A percentile compares a stretch with the other conserved stretches of the same genome.
phyloP scores from a whole-genome alignment of 1,140 invertebrate species.

The Calephelis nemesis region DNA sequence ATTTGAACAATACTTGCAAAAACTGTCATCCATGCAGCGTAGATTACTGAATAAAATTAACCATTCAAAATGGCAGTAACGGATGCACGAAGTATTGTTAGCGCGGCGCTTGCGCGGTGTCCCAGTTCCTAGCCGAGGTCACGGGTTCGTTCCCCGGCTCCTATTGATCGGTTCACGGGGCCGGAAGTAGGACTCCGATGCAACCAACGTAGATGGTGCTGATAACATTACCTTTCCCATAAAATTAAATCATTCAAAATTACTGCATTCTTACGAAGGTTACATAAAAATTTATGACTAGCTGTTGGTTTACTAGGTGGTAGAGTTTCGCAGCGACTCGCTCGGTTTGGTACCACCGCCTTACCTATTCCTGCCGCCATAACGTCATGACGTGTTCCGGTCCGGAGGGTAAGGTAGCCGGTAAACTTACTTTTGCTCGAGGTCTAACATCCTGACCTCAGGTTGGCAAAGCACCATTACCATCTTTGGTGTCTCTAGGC shows the following conservation, averaged over 20 bases:
- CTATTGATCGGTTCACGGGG: slow-evolving; percentile 68
- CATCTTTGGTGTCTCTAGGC: no score
- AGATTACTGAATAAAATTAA: slow-evolving; percentile 48
- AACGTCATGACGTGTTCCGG: no score
- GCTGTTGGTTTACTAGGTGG: no score
- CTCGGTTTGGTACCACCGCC: no score
- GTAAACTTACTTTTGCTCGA: no score
- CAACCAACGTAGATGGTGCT: slow-evolving; percentile 50
- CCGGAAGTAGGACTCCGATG: slow-evolving; percentile 64
- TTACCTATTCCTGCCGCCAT: no score
- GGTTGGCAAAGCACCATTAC: no score
- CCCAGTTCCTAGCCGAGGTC: slow-evolving; percentile 69
- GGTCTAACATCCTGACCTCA: no score
- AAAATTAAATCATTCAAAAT: not conserved
- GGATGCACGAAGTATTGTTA: slow-evolving; percentile 52
- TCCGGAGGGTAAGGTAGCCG: no score
- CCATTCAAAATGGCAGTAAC: slow-evolving; percentile 56
- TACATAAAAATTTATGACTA: no score
- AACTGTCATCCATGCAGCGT: slow-evolving; percentile 7
- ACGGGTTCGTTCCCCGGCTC: slow-evolving; percentile 72
- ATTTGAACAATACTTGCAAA: not conserved
- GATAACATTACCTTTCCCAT: slow-evolving; percentile 42
- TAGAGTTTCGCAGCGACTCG: no score
- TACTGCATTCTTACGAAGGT: not conserved
- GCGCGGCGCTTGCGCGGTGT: slow-evolving; percentile 67